Conservation (phyloP, 2,113 vertebrate genomes). For the Lates calcarifer region DNA sequence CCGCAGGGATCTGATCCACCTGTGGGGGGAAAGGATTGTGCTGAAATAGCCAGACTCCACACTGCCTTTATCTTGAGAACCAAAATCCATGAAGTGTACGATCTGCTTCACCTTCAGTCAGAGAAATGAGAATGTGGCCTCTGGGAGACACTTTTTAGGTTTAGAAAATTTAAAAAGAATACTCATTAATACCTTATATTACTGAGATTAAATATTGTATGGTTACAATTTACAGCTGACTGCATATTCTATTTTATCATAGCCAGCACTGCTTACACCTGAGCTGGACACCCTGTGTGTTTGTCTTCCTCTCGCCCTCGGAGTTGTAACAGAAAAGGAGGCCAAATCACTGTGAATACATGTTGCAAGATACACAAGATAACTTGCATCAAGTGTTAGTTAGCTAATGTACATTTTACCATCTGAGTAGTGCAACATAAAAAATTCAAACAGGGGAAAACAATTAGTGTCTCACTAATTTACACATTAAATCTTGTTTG, state of each 20-base stretch:
- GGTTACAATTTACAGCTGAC: slow-evolving; percentile 10
- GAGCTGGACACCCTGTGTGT: neutral
- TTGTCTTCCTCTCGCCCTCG: slow-evolving; percentile 13
- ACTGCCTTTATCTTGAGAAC: slow-evolving; percentile 68
- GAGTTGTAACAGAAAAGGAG: slow-evolving; percentile 6
- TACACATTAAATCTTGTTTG: no score
- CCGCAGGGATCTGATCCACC: slow-evolving; percentile 75
- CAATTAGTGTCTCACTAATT: neutral
- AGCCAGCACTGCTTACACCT: neutral
- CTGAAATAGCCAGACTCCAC: slow-evolving; percentile 70
- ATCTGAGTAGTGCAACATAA: neutral
- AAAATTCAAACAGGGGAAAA: neutral
- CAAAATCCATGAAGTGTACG: slow-evolving; percentile 58
- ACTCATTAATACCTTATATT: slow-evolving; percentile 29
- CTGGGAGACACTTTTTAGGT: slow-evolving; percentile 7
- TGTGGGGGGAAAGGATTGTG: slow-evolving; percentile 73
- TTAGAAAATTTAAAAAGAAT: slow-evolving; percentile 25
- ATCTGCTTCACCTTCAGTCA: slow-evolving; percentile 46
- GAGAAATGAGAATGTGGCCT: slow-evolving; percentile 56
- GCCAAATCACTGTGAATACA: slow-evolving; percentile 30
- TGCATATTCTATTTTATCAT: neutral
- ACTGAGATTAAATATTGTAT: slow-evolving; percentile 13
- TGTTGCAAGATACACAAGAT: neutral
- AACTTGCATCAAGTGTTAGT: neutral
- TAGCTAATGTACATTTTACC: neutral